Evolutionary conservation across 2,797 vertebrate species (phyloP).

Genomic region (Setipinna tenuifilis): DNA sequence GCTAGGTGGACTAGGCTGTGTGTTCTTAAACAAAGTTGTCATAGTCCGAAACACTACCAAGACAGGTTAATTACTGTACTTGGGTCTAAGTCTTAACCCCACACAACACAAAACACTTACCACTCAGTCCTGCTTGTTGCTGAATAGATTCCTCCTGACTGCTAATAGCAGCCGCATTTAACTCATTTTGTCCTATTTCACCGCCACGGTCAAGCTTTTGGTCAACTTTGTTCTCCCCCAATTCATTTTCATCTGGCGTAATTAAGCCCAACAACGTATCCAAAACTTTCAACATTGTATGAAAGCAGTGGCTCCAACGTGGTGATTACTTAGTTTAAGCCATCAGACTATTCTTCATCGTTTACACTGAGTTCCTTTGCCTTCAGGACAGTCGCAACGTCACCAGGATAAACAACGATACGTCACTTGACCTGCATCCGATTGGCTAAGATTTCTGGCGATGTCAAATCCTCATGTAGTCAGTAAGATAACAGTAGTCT

Average conservation of each 20-base stretch:
- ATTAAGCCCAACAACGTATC: not conserved
- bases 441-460: not conserved
- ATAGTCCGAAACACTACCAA: too few species aligned
- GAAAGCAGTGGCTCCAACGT: not conserved
- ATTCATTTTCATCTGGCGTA: not conserved
- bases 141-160: not conserved
- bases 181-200: not conserved
- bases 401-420: not conserved
- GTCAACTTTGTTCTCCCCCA: not conserved
- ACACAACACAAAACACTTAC: not conserved
- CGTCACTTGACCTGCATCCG: not conserved
- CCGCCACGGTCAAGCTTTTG: not conserved
- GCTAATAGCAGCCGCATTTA: not conserved
- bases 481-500: not conserved
- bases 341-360: not conserved
- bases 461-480: not conserved
- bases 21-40: too few species aligned
- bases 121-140: conserved; percentile 12
- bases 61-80: too few species aligned
- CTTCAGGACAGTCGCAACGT: not conserved
- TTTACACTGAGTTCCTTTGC: not conserved
- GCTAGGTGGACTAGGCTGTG: too few species aligned
- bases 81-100: too few species aligned
- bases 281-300: conserved; percentile 9
- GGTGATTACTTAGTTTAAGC: not conserved